Percentiles rank a stretch among this genome's conserved stretches.
Conservation (phyloP, 1,140 invertebrate species). For the Oreohelix idahoensis region DNA sequence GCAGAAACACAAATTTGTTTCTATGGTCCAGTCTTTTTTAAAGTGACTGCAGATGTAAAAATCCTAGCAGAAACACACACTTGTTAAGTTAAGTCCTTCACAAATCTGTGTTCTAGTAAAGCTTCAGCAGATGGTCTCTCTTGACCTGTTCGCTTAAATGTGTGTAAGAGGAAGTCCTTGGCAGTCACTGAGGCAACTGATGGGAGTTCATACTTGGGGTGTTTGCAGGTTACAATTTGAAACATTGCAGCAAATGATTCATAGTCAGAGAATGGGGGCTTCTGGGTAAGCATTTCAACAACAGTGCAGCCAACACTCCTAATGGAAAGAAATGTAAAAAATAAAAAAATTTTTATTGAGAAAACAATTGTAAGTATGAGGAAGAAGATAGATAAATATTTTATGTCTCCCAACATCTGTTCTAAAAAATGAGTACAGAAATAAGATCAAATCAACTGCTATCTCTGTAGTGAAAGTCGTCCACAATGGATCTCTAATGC, state of each 20-base stretch:
- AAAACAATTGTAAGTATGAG: too few relatives aligned
- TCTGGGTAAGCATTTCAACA: constrained; percentile 71
- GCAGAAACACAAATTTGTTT: neutral
- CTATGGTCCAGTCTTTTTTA: neutral
- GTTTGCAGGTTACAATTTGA: constrained; percentile 70
- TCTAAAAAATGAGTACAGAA: too few relatives aligned
- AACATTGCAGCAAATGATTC: constrained; percentile 73
- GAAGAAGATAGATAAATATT: too few relatives aligned
- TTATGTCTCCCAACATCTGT: too few relatives aligned
- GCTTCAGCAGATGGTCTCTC: constrained; percentile 66
- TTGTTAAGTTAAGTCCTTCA: constrained; percentile 48
- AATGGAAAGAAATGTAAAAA: constrained; percentile 31
- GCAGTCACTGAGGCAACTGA: constrained; percentile 49
- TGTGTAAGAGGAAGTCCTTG: constrained; percentile 62
- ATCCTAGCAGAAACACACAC: neutral
- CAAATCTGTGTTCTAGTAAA: constrained; percentile 64
- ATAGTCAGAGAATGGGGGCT: constrained; percentile 70
- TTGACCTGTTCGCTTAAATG: constrained; percentile 58
- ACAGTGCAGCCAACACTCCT: constrained; percentile 73
- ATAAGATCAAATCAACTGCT: too few relatives aligned
- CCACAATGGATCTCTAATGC: too few relatives aligned
- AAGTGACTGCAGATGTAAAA: neutral
- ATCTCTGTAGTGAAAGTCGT: too few relatives aligned
- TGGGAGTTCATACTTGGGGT: constrained; percentile 68
- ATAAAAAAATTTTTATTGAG: too few relatives aligned